Conservation (phyloP, 2,888 invertebrate genomes). For the Apocheima hispidaria region DNA sequence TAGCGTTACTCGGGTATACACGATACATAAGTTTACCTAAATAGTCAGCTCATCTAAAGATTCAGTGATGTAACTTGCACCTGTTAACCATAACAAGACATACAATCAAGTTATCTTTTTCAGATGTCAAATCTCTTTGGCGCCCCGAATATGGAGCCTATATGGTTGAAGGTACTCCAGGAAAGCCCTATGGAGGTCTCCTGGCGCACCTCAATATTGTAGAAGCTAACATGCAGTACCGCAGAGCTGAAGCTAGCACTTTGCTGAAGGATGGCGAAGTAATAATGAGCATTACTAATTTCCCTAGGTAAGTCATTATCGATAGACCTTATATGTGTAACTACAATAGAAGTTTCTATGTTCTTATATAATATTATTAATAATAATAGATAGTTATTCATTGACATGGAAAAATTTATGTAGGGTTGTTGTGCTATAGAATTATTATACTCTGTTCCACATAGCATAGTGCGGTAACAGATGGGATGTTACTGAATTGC, state of each 20-base stretch:
- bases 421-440: too few species aligned
- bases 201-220: conserved; percentile 99
- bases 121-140: conserved; percentile 95
- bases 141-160: conserved; percentile 99
- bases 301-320: conserved; percentile 90
- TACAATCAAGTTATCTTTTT: conserved; percentile 41
- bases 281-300: conserved; percentile 96
- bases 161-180: conserved; percentile 99
- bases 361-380: neutral
- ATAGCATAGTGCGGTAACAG: too few species aligned
- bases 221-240: conserved; percentile 98
- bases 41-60: neutral
- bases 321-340: too few species aligned
- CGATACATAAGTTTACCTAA: too few species aligned
- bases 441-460: too few species aligned
- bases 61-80: too few species aligned
- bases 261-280: conserved; percentile 92
- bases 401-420: too few species aligned
- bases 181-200: conserved; percentile 96
- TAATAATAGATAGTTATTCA: neutral
- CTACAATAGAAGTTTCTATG: too few species aligned
- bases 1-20: too few species aligned
- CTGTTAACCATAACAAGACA: neutral
- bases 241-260: conserved; percentile 93
- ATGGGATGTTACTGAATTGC: too few species aligned